phyloP scores from a whole-genome alignment of 2,113 vertebrate genomes.

The Perccottus glenii region DNA sequence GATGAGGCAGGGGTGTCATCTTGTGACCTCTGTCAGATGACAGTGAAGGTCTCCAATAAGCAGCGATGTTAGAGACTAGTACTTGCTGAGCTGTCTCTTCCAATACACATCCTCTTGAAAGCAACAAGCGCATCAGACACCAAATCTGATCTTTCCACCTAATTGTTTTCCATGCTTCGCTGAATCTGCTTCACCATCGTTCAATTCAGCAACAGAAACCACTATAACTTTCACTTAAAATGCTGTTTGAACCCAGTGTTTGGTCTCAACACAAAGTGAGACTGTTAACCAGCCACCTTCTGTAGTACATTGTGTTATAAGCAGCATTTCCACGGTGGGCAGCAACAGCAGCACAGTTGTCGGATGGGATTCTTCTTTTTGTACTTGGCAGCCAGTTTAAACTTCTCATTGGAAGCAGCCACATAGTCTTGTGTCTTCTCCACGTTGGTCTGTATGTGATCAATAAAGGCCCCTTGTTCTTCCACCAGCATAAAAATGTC shows the following conservation, averaged over 20 bases:
- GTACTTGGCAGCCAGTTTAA: conserved; percentile 87
- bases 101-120: conserved; percentile 59
- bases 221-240: conserved; percentile 44
- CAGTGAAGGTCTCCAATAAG: conserved; percentile 69
- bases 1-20: conserved; percentile 32
- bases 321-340: conserved; percentile 82
- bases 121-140: conserved; percentile 65
- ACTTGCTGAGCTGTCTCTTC: conserved; percentile 65
- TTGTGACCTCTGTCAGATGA: conserved; percentile 67
- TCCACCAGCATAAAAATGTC: conserved; percentile 90
- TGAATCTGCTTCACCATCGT: conserved; percentile 45
- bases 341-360: conserved; percentile 90
- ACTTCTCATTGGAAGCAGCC: conserved; percentile 84
- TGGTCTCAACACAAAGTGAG: conserved; percentile 32
- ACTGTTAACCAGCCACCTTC: conserved; percentile 22
- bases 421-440: conserved; percentile 88
- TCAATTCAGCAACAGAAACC: conserved; percentile 43
- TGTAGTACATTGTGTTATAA: conserved; percentile 36
- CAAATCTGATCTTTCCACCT: conserved; percentile 51
- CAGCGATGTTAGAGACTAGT: conserved; percentile 55
- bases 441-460: conserved; percentile 89
- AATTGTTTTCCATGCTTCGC: conserved; percentile 70
- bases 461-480: conserved; percentile 87
- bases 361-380: conserved; percentile 87
- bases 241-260: conserved; percentile 23